Base-by-base conservation (phyloP, 2,113 vertebrate genomes). In the Laticauda laticaudata region DNA sequence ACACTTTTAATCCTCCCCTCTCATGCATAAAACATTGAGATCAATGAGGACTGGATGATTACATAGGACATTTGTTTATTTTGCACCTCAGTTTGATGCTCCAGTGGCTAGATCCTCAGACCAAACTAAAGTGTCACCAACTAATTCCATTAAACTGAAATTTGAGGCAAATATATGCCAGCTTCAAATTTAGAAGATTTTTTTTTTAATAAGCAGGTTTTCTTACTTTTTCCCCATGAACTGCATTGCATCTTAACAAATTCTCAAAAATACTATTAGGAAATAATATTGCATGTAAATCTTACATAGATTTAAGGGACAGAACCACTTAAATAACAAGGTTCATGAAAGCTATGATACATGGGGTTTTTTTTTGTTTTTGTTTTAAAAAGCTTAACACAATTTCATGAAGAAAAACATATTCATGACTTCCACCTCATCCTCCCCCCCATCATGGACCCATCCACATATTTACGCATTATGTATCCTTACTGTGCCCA, bases 1-100 rank as follows among this genome's bases (percentile, higher is more conserved):
- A 21, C 21, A 93, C 29, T 29, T 94, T 81, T 95, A 57, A 56
- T 94, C 90, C 87, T 55, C 51, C n/a, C 24, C 55, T 88, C 9
- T 12, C 3, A 0, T 75, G 64, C 92, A 86, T 90, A 92, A 92
- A 90, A 90, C 18, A 57, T 90, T 21, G 53, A 90, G 18, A 86
- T 92, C 24, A 29, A 89, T 21, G 54, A 57, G 55, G 1, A 55
- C 54, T 86, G 0, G 89, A 34, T 94, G 54, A 29, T 43, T 26
- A 5, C 10, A 4, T 55, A 2, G 24, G 55, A 21, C 0, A 86
- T 1, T 20, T 95, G 81, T 87, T n/a, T 1, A 93, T 94, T 64
- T 92, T 89, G 86, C 24, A 93, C 86, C 1, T 85, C 61, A 3
- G 39, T 23, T 59, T 86, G 54, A 61, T 15, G 45, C 88, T 53